Conservation (phyloP, 2,113 vertebrate genomes). For the Polypterus senegalus region DNA sequence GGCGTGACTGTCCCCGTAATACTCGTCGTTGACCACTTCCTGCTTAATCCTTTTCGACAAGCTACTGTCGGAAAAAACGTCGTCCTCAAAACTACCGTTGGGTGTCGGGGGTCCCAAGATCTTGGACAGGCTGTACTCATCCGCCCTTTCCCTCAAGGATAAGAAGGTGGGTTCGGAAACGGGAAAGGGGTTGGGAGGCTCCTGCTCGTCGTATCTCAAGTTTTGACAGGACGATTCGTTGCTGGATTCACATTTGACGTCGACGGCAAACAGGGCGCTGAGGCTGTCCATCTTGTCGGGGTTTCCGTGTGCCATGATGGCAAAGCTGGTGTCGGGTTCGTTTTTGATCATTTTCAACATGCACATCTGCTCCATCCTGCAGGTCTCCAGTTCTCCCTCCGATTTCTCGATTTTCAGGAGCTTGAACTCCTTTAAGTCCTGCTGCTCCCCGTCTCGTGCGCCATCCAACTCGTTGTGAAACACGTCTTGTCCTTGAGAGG, state of each 20-base stretch:
- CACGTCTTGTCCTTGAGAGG: slow-evolving; percentile 58
- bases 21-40: slow-evolving; percentile 80
- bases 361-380: slow-evolving; percentile 64
- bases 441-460: slow-evolving; percentile 60
- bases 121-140: slow-evolving; percentile 93
- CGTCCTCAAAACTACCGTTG: slow-evolving; percentile 75
- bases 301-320: slow-evolving; percentile 75
- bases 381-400: slow-evolving; percentile 67
- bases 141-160: slow-evolving; percentile 93
- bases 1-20: slow-evolving; percentile 76
- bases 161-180: slow-evolving; percentile 87
- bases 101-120: slow-evolving; percentile 90
- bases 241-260: slow-evolving; percentile 81
- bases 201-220: slow-evolving; percentile 63
- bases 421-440: slow-evolving; percentile 61
- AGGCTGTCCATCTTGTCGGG: slow-evolving; percentile 54
- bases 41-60: slow-evolving; percentile 86
- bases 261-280: slow-evolving; percentile 63
- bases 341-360: slow-evolving; percentile 90
- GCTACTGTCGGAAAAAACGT: slow-evolving; percentile 69
- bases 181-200: slow-evolving; percentile 74
- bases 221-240: slow-evolving; percentile 81
- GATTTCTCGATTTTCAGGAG: slow-evolving; percentile 87
- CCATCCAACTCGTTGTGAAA: slow-evolving; percentile 66
- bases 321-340: slow-evolving; percentile 75